Evolutionary conservation across 2,113 vertebrate genomes (phyloP), one percentile per base, ranked within the genome.

Genomic region (Glaucomys volans): DNA sequence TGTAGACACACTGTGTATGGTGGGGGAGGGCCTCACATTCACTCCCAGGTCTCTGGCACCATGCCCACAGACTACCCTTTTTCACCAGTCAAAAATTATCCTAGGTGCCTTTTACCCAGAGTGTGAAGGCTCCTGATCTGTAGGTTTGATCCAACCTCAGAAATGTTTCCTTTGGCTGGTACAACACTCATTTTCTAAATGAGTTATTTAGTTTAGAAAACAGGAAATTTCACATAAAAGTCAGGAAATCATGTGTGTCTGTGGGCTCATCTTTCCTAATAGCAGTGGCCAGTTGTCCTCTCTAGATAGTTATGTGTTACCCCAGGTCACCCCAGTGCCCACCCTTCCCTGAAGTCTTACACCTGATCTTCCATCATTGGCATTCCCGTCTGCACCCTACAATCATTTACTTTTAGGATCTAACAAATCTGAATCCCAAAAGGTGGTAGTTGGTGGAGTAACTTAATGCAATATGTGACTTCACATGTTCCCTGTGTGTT

Each of bases 401-500:
- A 52, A 76, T 86, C 20, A 50, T 81, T 90, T 92, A 54, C 62
- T 90, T 96, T 88, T 88, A 30, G 82, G 71, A 93, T 28, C 26
- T 66, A 90, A 62, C 26, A 76, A 75, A 88, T 81, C 66, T 84
- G 91, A 96, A 76, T 81, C 37, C 35, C 6, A n/a, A 59, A 81
- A 91, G 35, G 24, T 17, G 86, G 26, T 50, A n/a, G 69, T 8
- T 79, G 42, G 18, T 88, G 28, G 24, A 24, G 3, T 67, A 24
- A n/a, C 22, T 86, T 86, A 81, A 82, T 42, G 35, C 52, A 69
- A 74, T 75, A 67, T 5, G 54, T 18, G 50, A 83, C 42, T 82
- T 95, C 37, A 30, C 24, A 69, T 44, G 40, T 74, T 92, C 37
- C n/a, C 22, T 30, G 2, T 47, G 24, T 67, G 54, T 18, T 57